These are phyloP conservation scores for Hyles vespertilio DNA, from an alignment of 1,140 invertebrate genomes.

Conservation along the genomic window DNA sequence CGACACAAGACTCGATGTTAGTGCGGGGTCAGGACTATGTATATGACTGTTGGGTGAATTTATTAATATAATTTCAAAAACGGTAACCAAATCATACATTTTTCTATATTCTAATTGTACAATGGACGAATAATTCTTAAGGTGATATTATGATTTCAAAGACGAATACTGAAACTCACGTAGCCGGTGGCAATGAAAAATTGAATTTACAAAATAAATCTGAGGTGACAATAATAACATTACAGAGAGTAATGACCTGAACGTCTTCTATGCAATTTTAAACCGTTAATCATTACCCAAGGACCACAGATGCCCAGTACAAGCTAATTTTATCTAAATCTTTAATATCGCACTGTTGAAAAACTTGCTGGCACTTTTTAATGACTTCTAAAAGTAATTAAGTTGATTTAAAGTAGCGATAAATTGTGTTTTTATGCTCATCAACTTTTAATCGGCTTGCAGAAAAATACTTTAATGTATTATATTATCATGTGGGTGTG, in stretches of 20 bases:
- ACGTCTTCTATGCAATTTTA: conserved; percentile 1
- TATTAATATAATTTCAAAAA: no score
- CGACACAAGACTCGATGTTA: no score
- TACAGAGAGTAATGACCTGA: background rate
- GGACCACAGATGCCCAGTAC: no score
- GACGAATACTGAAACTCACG: no score
- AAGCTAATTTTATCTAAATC: conserved; percentile 1
- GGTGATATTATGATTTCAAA: no score
- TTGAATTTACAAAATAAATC: no score
- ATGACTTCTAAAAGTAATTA: conserved; percentile 11
- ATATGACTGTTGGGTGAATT: no score
- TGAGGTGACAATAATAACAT: background rate
- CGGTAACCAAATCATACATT: no score
- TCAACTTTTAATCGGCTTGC: background rate
- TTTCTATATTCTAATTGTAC: no score
- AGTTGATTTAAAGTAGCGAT: conserved; percentile 8
- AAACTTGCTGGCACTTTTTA: conserved; percentile 3
- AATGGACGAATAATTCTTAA: no score
- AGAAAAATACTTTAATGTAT: conserved; percentile 1
- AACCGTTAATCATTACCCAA: background rate
- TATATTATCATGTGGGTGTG: background rate
- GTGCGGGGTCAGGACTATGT: no score
- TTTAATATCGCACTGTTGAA: conserved; percentile 8
- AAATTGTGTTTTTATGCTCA: conserved; percentile 4
- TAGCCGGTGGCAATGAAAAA: no score